Evolutionary conservation across 2,797 vertebrate genomes (phyloP).

Genomic region (Artibeus jamaicensis): DNA sequence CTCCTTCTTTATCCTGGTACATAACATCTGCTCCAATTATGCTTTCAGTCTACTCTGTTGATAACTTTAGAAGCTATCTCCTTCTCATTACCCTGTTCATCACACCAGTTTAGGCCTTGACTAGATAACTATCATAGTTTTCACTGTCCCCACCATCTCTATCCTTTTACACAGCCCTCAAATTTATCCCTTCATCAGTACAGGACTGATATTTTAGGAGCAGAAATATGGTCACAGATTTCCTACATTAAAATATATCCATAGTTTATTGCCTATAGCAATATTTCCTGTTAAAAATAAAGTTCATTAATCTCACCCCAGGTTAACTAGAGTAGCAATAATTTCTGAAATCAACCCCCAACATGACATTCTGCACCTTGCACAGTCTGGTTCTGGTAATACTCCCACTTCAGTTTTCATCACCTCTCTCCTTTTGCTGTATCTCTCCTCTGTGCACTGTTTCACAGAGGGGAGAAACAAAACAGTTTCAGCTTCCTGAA

Average conservation of each 20-base stretch:
- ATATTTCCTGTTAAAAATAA: background rate
- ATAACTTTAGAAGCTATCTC: background rate
- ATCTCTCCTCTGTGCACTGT: background rate
- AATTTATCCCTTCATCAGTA: background rate
- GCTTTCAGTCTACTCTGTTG: background rate
- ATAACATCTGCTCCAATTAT: background rate
- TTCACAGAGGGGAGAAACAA: background rate
- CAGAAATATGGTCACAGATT: background rate
- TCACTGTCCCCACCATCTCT: background rate
- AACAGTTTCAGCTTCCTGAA: background rate
- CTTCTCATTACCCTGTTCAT: background rate
- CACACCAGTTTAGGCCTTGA: background rate
- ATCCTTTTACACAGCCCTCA: background rate
- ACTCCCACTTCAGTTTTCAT: background rate
- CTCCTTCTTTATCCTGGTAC: accelerated
- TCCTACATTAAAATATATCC: background rate
- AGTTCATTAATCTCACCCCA: background rate
- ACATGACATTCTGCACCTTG: background rate
- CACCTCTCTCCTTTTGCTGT: background rate
- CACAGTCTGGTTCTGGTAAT: background rate
- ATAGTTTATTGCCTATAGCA: background rate
- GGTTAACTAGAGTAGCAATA: background rate
- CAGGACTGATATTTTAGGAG: background rate
- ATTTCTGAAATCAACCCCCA: background rate
- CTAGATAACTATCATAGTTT: background rate